Evolutionary conservation across 2,113 vertebrate species (phyloP), one percentile per base, ranked within the genome.

Genomic region (Nothobranchius kuhntae): DNA sequence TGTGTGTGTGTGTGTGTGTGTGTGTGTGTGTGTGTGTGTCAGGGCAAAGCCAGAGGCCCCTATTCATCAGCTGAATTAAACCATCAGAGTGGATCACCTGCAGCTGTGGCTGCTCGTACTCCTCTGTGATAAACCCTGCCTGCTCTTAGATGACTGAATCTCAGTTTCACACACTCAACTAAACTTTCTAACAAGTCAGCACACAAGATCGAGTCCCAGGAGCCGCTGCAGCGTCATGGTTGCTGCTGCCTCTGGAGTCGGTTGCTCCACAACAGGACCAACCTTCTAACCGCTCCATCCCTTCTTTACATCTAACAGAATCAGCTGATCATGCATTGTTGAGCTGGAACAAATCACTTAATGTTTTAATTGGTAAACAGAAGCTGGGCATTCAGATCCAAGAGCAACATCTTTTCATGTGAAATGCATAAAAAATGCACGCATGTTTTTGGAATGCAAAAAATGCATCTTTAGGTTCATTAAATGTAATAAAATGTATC

Each of bases 181-280:
- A 85, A 67, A 80, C 78, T 82, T 86, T 80, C 61, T 68, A 62
- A 78, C 66, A 57, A 80, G 82, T 87, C 81, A 75, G 62, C 72
- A 46, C 62, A 54, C 48, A 52, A 63, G 61, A 76, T 68, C 61
- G 54, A 56, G 54, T 77, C 86, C 78, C 57, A 46, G 24, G 66
- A 71, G 84, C 17, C 57, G 17, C 48, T 63, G 52, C 76, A 81
- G 85, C 84, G 70, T 90, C 78, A 84, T 55, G 77, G 68, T 68
- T 84, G 84, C 71, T 38, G 62, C 53, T 42, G 76, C 77, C 85
- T 87, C 83, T 83, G 50, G 84, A 84, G 91, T 86, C 13, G 55
- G 80, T 82, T 84, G 78, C 87, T 73, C 86, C 84, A 83, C 82
- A 84, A 90, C 88, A 83, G 71, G 68, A 70, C 61, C 51, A 51